Evolutionary conservation across 2,113 vertebrate genomes (phyloP), one percentile per base, ranked within the genome.

Genomic region (Elephas maximus): DNA sequence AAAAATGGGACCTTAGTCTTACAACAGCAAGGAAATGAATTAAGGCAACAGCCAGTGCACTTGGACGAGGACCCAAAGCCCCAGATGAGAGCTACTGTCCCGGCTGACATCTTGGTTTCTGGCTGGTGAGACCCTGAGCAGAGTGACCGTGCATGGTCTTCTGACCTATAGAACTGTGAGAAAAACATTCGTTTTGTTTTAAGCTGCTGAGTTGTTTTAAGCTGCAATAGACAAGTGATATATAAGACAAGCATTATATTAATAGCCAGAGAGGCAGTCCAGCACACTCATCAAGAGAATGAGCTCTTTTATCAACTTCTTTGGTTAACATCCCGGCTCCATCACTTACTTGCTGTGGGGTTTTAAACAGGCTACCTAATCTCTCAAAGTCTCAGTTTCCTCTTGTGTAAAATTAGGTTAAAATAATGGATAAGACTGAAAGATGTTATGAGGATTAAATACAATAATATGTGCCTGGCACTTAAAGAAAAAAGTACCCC

Each of bases 331-430:
- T 28, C 17, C 67, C 48, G 11, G 57, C 5, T 69, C 15, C 1
- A 2, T 17, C 5, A 14, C 21, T 69, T 69, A 26, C 11, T 44
- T 69, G 69, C 5, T 69, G 5, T 6, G 33, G 24, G 41, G 76
- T 90, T 86, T 90, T 24, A 79, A 92, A 69, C 14, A 73, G 45
- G 41, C 85, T 30, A 24, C 74, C 17, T 79, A 79, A 41, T 28
- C 2, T 73, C 12, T 26, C 12, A 23, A 37, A 12, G 26, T 73
- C 63, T 93, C 73, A 23, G 41, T 77, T 65, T 93, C 45, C 51
- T 82, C 7, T 7, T 28, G 15, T 67, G 67, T 77, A 88, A 94
- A 81, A n/a, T 26, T 41, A 76, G 60, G 63, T 94, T 48, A 81
- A 87, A 81, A 69, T 51, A 57, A 62, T 63, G 8, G 30, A 45